These are phyloP conservation scores for Phenganax marumi DNA, from an alignment of 92 coral and sea anemone genomes.

Conservation along the genomic window DNA sequence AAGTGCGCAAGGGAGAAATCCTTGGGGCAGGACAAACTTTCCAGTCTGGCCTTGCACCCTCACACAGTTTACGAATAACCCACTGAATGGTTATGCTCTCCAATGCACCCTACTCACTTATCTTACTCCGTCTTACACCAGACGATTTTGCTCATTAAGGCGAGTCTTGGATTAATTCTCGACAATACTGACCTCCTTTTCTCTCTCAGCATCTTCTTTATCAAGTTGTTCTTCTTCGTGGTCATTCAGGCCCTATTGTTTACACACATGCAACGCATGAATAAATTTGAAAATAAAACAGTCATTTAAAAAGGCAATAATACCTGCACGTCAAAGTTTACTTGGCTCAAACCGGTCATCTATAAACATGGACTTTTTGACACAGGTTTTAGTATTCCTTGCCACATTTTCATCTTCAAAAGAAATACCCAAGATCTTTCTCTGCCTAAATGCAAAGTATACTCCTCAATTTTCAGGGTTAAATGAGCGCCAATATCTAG, in stretches of 20 bases:
- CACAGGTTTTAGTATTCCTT: conserved; percentile 50
- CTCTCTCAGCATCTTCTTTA: conserved; percentile 91
- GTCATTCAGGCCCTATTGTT: conserved; percentile 75
- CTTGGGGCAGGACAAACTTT: too few relatives aligned
- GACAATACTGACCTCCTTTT: conserved; percentile 65
- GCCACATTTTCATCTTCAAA: conserved; percentile 31
- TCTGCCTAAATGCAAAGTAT: not conserved
- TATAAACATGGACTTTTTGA: not conserved
- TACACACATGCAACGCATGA: not conserved
- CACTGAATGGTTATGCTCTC: too few relatives aligned
- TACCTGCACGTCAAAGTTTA: conserved; percentile 96
- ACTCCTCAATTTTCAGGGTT: not conserved
- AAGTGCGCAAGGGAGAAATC: too few relatives aligned
- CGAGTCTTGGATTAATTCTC: not conserved
- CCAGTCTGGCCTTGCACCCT: too few relatives aligned
- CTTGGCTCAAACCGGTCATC: conserved; percentile 85
- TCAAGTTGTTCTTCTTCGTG: conserved; percentile 88
- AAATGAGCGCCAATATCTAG: not conserved
- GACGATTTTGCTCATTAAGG: too few relatives aligned
- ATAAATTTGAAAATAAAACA: not conserved
- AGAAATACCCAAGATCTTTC: not conserved
- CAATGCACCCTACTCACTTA: too few relatives aligned
- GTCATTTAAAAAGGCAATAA: not conserved
- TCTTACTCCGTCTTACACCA: too few relatives aligned
- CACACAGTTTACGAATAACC: too few relatives aligned